Conservation (phyloP, 2,888 invertebrate species). For the Nysson spinosus region DNA sequence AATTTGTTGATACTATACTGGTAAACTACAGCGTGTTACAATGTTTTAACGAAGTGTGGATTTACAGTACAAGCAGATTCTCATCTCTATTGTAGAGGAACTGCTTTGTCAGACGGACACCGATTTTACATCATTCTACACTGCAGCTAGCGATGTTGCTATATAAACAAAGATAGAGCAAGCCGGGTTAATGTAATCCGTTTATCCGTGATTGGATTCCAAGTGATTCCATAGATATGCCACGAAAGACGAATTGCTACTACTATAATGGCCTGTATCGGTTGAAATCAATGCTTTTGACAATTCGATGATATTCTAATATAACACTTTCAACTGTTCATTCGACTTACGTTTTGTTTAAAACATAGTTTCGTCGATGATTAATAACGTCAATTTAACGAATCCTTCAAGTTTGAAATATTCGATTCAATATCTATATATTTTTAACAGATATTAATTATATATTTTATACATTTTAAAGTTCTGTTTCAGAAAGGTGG, state of each 20-base stretch:
- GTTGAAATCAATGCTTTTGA: slow-evolving; percentile 24
- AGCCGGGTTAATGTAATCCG: slow-evolving; percentile 64
- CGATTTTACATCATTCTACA: slow-evolving; percentile 31
- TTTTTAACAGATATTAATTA: no score
- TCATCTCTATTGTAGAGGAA: slow-evolving; percentile 5
- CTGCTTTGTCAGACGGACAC: slow-evolving; percentile 24
- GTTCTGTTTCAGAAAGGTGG: no score
- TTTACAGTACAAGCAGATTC: no score
- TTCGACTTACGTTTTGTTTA: neutral
- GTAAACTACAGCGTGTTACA: no score
- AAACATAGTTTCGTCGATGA: neutral
- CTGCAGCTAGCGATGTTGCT: slow-evolving; percentile 51
- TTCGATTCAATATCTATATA: no score
- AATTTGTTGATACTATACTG: no score
- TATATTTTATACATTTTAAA: no score
- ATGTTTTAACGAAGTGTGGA: no score
- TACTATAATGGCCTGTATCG: slow-evolving; percentile 10
- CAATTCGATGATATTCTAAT: slow-evolving; percentile 41
- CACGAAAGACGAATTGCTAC: slow-evolving; percentile 44
- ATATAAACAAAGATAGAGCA: slow-evolving; percentile 61
- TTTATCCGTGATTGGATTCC: slow-evolving; percentile 70
- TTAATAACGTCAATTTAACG: no score
- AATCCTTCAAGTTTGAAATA: no score
- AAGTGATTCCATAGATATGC: slow-evolving; percentile 65
- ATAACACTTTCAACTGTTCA: slow-evolving; percentile 22